A percentile compares a stretch with the other conserved stretches of the same genome.
phyloP scores from a whole-genome alignment of 2,888 invertebrate genomes.

The Dasypogon diadema region DNA sequence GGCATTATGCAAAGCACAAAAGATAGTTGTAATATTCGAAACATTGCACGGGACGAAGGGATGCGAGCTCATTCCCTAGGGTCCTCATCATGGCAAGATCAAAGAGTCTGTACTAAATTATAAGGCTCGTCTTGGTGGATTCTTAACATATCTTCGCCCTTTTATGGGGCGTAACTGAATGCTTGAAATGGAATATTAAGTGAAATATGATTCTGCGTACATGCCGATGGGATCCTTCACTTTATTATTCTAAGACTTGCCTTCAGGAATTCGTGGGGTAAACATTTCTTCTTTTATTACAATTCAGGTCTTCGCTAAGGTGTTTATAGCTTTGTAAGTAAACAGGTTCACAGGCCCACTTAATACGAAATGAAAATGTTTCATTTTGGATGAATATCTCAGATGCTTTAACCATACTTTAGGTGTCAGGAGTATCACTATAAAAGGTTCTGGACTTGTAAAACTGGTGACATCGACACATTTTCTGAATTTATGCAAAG shows the following conservation, averaged over 20 bases:
- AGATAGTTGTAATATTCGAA: neutral
- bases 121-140: slow-evolving; percentile 1
- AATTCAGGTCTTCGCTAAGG: neutral
- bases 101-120: neutral
- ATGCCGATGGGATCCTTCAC: neutral
- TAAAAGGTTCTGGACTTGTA: neutral
- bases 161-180: slow-evolving; percentile 32
- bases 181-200: slow-evolving; percentile 37
- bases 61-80: neutral
- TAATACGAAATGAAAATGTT: neutral
- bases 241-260: neutral
- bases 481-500: neutral
- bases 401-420: neutral
- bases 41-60: neutral
- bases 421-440: neutral
- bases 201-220: slow-evolving; percentile 33
- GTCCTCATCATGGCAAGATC: neutral
- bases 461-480: neutral
- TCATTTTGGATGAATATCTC: neutral
- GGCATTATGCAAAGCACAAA: slow-evolving; percentile 1
- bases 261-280: neutral
- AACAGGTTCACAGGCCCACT: neutral
- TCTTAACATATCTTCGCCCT: slow-evolving; percentile 30
- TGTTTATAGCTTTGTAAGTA: neutral
- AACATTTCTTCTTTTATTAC: neutral